A percentile compares a stretch with the other conserved stretches of the same genome.
These are phyloP conservation scores for Steinernema feltiae DNA, from an alignment of 1,140 invertebrate species.

Conservation along the genomic window DNA sequence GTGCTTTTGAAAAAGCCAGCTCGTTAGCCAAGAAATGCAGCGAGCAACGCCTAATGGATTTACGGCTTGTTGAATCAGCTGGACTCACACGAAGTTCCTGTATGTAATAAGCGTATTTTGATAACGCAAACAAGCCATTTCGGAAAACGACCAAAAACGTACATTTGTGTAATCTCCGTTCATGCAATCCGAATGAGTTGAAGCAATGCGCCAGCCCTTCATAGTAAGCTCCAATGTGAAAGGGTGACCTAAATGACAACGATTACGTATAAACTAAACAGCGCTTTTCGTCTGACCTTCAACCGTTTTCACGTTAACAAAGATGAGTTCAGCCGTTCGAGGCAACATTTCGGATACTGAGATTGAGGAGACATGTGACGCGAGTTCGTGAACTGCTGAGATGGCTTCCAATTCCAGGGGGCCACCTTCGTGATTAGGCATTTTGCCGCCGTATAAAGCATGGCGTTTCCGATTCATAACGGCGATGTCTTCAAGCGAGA, in stretches of 20 bases:
- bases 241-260: slow-evolving; percentile 41
- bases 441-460: slow-evolving; percentile 3
- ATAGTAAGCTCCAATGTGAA: slow-evolving; percentile 55
- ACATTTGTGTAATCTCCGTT: slow-evolving; percentile 53
- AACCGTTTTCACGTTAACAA: slow-evolving; percentile 54
- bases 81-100: too few species aligned
- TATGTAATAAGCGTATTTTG: too few species aligned
- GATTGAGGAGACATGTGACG: slow-evolving; percentile 39
- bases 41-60: too few species aligned
- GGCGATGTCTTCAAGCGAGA: slow-evolving; percentile 55
- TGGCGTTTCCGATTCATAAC: slow-evolving; percentile 44
- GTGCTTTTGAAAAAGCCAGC: too few species aligned
- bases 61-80: too few species aligned
- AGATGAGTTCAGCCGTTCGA: slow-evolving; percentile 52
- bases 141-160: not conserved
- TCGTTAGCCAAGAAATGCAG: not conserved
- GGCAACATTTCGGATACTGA: slow-evolving; percentile 54
- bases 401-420: slow-evolving; percentile 55
- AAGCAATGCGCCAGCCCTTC: slow-evolving; percentile 55
- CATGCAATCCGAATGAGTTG: slow-evolving; percentile 51
- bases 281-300: slow-evolving; percentile 37
- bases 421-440: slow-evolving; percentile 34
- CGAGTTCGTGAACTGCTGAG: slow-evolving; percentile 55
- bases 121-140: too few species aligned
- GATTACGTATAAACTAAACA: slow-evolving; percentile 14